Evolutionary conservation across 2,113 vertebrate genomes (phyloP).

Genomic region (Alces alces): DNA sequence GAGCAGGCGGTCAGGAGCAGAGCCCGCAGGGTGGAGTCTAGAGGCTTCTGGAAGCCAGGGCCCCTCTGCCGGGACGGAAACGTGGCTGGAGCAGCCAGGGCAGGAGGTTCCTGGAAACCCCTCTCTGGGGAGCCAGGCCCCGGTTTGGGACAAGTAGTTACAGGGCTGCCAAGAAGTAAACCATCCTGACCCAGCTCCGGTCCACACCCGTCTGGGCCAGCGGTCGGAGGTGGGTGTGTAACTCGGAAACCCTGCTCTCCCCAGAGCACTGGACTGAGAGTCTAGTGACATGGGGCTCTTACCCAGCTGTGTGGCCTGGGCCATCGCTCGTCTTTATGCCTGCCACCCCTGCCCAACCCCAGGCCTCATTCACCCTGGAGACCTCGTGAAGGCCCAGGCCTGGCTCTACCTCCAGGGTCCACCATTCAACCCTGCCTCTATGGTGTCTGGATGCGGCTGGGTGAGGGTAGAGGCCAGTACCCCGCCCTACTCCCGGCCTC

Average conservation of each 20-base stretch:
- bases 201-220: accelerated
- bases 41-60: not conserved
- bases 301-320: not conserved
- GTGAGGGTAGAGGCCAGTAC: not conserved
- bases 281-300: not conserved
- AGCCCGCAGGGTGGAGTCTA: not conserved
- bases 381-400: not conserved
- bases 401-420: not conserved
- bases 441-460: not conserved
- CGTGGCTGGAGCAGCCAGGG: not conserved
- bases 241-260: not conserved
- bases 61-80: not conserved
- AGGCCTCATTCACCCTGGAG: not conserved
- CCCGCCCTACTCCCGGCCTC: too few relatives aligned
- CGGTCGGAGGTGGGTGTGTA: accelerated
- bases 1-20: not conserved
- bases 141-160: not conserved
- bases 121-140: not conserved
- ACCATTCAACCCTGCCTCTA: not conserved
- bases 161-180: not conserved
- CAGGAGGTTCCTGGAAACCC: not conserved
- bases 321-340: not conserved
- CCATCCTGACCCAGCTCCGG: accelerated
- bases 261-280: not conserved
- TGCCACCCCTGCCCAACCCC: not conserved